These are phyloP conservation scores for Ceratosolen solmsi DNA, from an alignment of 1,140 invertebrate species.

Conservation along the genomic window DNA sequence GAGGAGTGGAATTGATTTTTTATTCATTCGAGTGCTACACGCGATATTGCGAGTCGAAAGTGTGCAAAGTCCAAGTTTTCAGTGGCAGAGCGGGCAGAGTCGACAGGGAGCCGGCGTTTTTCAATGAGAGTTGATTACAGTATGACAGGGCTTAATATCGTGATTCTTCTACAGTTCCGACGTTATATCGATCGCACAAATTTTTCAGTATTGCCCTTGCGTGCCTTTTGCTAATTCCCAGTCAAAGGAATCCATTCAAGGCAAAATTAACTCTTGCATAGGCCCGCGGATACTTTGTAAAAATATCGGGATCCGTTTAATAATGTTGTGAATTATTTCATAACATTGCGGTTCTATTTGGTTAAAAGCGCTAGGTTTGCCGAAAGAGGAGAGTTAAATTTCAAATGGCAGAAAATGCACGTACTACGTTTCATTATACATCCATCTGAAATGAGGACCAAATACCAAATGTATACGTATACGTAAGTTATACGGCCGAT, in stretches of 20 bases:
- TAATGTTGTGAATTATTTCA: neutral
- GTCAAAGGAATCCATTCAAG: neutral
- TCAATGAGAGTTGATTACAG: neutral
- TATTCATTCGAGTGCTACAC: neutral
- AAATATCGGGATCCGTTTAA: neutral
- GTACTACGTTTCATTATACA: neutral
- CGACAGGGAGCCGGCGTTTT: neutral
- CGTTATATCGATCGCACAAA: neutral
- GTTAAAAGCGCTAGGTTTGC: neutral
- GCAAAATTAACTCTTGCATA: neutral
- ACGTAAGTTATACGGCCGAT: neutral
- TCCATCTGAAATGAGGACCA: neutral
- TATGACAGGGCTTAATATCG: neutral
- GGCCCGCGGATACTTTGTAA: neutral
- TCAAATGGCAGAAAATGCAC: neutral
- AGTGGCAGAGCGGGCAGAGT: no score
- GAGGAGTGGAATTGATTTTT: slow-evolving; percentile 6
- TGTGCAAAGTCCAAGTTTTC: neutral
- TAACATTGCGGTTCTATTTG: neutral
- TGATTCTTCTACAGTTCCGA: neutral
- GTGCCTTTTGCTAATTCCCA: neutral
- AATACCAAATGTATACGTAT: neutral
- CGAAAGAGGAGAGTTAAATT: no score
- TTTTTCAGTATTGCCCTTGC: neutral
- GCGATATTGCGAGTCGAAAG: neutral